phyloP scores from a whole-genome alignment of 2,888 invertebrate genomes.

The Reticulitermes lucifugus region DNA sequence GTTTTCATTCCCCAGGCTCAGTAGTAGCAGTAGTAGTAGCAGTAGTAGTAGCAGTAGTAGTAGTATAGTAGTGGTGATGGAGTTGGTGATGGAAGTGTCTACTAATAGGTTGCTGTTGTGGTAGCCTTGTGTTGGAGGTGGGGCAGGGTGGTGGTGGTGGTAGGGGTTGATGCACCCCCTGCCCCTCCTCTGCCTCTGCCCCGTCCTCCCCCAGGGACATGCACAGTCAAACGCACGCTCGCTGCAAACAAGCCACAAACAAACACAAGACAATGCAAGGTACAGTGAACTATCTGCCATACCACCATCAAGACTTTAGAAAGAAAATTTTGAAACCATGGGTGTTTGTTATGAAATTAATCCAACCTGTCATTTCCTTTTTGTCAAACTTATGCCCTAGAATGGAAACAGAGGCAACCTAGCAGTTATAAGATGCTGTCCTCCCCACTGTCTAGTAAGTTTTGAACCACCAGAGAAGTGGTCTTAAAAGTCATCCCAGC shows the following conservation, averaged over 20 bases:
- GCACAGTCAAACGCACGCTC: conserved; percentile 91
- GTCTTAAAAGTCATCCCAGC: too few relatives aligned
- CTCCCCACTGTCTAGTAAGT: too few relatives aligned
- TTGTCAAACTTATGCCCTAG: too few relatives aligned
- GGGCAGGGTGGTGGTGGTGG: conserved; percentile 35
- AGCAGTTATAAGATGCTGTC: too few relatives aligned
- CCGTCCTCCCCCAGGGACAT: conserved; percentile 74
- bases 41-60: conserved; percentile 32
- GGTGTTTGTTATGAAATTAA: background rate
- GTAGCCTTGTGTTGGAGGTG: conserved; percentile 34
- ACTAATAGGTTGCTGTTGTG: conserved; percentile 48
- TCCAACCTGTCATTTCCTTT: too few relatives aligned
- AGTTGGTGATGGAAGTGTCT: conserved; percentile 36
- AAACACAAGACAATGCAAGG: conserved; percentile 48
- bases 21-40: conserved; percentile 29
- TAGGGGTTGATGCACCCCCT: conserved; percentile 43
- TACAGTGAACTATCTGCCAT: conserved; percentile 25
- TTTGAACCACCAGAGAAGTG: too few relatives aligned
- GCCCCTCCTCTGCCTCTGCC: conserved; percentile 44
- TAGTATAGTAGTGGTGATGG: conserved; percentile 37
- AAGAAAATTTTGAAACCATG: background rate
- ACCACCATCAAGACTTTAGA: background rate
- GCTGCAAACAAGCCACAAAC: conserved; percentile 72
- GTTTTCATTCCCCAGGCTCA: conserved; percentile 29
- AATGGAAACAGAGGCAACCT: too few relatives aligned